Percentiles rank a stretch among this genome's conserved stretches.
phyloP scores from a whole-genome alignment of 2,888 invertebrate species.

The Cosmia pyralina region DNA sequence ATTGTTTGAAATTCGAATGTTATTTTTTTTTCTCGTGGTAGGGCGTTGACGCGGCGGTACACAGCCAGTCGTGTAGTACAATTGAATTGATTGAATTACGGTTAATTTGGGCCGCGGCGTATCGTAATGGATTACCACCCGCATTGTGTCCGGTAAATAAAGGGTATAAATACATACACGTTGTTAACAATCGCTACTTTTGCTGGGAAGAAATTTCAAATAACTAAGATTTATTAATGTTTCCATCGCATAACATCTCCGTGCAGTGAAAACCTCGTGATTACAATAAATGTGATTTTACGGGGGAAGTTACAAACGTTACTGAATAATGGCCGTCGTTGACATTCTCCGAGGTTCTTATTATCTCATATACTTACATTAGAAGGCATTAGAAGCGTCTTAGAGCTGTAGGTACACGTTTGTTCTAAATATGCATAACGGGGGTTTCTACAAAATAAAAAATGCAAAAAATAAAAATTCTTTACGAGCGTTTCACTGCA shows the following conservation, averaged over 20 bases:
- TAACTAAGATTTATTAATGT: not conserved
- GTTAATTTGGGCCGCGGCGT: slow-evolving; percentile 81
- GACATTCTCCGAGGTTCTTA: no score
- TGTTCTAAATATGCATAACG: no score
- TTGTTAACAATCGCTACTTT: slow-evolving; percentile 34
- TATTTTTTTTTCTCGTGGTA: slow-evolving; percentile 81
- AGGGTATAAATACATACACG: slow-evolving; percentile 63
- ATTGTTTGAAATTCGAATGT: slow-evolving; percentile 84
- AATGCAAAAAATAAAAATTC: no score
- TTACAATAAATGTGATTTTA: no score
- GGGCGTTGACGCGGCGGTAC: slow-evolving; percentile 87
- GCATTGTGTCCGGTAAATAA: slow-evolving; percentile 83
- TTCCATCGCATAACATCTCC: not conserved
- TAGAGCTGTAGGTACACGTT: no score
- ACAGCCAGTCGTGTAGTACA: slow-evolving; percentile 86
- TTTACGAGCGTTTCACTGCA: no score
- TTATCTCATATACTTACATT: no score
- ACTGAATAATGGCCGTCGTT: no score
- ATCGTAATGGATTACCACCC: slow-evolving; percentile 87
- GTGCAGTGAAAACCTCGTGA: no score
- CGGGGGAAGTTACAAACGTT: no score
- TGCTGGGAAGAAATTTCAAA: not conserved
- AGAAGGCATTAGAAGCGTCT: no score
- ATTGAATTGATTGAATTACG: slow-evolving; percentile 89
- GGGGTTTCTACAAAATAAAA: no score